phyloP scores from a whole-genome alignment of 2,888 invertebrate genomes.

The Philonicus albiceps region DNA sequence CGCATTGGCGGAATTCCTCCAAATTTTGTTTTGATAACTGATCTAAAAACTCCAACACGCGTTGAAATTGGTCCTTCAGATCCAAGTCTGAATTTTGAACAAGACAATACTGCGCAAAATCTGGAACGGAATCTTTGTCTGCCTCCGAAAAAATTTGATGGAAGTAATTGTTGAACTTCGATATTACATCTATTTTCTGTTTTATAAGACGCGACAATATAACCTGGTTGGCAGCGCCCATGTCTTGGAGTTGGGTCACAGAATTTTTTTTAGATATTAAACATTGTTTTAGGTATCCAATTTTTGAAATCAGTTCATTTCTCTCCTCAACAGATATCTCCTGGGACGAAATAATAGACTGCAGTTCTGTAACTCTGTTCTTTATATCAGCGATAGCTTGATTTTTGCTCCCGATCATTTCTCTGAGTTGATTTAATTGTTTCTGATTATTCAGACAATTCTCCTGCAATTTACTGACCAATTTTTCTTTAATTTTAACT shows the following conservation, averaged over 20 bases:
- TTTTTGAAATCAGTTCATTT: conserved; percentile 52
- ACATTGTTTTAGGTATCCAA: conserved; percentile 49
- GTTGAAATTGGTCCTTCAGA: conserved; percentile 41
- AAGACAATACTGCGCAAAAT: conserved; percentile 24
- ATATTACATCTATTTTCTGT: conserved; percentile 42
- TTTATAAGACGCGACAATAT: conserved; percentile 44
- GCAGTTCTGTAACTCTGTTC: conserved; percentile 36
- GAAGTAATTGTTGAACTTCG: conserved; percentile 45
- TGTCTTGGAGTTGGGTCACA: conserved; percentile 43
- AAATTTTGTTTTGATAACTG: neutral
- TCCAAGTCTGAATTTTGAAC: conserved; percentile 26
- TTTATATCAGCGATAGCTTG: conserved; percentile 31
- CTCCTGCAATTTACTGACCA: conserved; percentile 41
- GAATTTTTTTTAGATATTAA: conserved; percentile 40
- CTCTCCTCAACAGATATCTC: conserved; percentile 51
- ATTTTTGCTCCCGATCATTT: neutral
- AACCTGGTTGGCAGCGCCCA: conserved; percentile 44
- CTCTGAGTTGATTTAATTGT: conserved; percentile 40
- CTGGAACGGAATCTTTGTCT: neutral
- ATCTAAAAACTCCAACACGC: conserved; percentile 12
- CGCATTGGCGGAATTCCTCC: neutral
- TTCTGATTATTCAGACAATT: conserved; percentile 37
- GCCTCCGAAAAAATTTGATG: conserved; percentile 41
- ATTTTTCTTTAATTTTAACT: conserved; percentile 49
- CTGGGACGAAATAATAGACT: conserved; percentile 50